phyloP scores from a whole-genome alignment of 2,888 invertebrate species.

The Drosophila maculinotata region DNA sequence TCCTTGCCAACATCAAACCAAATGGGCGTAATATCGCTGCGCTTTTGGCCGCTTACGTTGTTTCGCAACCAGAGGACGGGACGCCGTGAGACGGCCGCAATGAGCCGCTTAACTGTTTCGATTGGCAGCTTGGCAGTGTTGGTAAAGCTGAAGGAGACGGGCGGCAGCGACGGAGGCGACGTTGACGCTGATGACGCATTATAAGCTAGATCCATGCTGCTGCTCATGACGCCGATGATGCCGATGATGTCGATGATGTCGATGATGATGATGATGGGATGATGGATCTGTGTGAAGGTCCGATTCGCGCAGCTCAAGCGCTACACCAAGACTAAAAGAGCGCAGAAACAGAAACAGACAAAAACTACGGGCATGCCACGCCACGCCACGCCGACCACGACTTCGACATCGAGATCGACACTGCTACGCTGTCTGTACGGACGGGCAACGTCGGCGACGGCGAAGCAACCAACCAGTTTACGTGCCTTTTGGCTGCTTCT shows the following conservation, averaged over 20 bases:
- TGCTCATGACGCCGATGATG: conserved; percentile 3
- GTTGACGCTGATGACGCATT: conserved; percentile 72
- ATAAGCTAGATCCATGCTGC: conserved; percentile 68
- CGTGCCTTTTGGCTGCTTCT: conserved; percentile 76
- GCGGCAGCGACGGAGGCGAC: conserved; percentile 34
- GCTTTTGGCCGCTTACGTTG: conserved; percentile 72
- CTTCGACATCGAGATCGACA: conserved; percentile 41
- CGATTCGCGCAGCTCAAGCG: conserved; percentile 78
- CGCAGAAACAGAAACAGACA: conserved; percentile 30
- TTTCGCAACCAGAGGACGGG: conserved; percentile 79
- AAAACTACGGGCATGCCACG: conserved; percentile 70
- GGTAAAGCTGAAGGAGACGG: conserved; percentile 67
- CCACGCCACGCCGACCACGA: conserved; percentile 56
- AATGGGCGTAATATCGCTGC: conserved; percentile 76
- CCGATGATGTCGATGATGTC: conserved; percentile 38
- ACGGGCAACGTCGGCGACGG: conserved; percentile 46
- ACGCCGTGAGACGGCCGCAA: conserved; percentile 75
- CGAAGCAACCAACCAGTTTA: conserved; percentile 77
- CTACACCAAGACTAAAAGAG: conserved; percentile 73
- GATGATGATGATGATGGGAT: conserved; percentile 32
- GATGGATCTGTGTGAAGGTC: conserved; percentile 31
- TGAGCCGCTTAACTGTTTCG: conserved; percentile 76
- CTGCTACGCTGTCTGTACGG: conserved; percentile 32
- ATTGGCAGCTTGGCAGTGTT: conserved; percentile 79
- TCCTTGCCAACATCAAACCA: conserved; percentile 80